Evolutionary conservation across 2,888 invertebrate species (phyloP), one percentile per base, ranked within the genome.

Genomic region (Cephus runcator): DNA sequence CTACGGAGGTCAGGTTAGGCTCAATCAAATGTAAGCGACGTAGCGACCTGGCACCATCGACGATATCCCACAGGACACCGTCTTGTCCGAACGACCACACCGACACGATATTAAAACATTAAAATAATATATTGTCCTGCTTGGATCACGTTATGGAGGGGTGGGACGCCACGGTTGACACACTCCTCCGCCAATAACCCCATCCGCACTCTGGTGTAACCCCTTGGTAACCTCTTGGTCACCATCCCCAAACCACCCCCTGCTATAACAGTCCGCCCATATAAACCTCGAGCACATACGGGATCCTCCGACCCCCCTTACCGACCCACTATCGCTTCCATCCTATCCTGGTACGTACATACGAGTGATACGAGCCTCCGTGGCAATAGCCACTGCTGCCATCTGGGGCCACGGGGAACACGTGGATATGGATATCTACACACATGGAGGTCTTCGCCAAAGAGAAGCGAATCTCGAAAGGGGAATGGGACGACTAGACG

Each of bases 91-190:
- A 90, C 89, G 90, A 89, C 89, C 88, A 83, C 84, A 82, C 82
- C 86, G 89, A 90, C 90, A 89, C 90, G 90, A 90, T 90, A 90
- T 90, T 90, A 90, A 90, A 90, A 90, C 90, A 90, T 90, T 90
- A 90, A 90, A 90, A 89, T 90, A 90, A 90, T 88, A 88, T 90
- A 90, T 88, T 82, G 88, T 81, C 85, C 81, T 79, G 84, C 82
- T 81, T 75, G 85, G 84, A 87, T 87, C 87, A 86, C 85, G 87
- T 87, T 84, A 86, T 85, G 85, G 85, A 75, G 78, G 82, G 80
- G 81, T 31, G 36, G 69, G 56, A 76, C 34, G 40, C 76, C 81
- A 79, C 82, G 83, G 80, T 88, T 88, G 88, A 89, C 88, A 87
- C 86, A 83, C 82, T 86, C 85, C 85, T 84, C 78, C 80, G 77